Base-by-base conservation (phyloP, 2,888 invertebrate species). In the Homarus gammarus region DNA sequence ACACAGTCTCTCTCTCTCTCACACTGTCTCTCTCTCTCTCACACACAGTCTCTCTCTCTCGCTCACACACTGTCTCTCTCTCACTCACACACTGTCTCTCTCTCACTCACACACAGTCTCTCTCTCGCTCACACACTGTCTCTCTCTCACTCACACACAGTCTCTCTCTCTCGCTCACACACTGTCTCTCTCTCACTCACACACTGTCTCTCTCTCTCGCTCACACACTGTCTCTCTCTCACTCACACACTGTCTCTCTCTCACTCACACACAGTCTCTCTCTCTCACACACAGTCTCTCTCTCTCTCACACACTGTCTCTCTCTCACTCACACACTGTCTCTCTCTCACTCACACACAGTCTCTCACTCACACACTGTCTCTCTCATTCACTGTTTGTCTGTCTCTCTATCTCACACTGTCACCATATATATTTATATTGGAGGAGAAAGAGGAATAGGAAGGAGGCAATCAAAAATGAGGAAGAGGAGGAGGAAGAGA, bases 181-280 rank as follows among this genome's bases (percentile, higher is more conserved):
- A 31, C 12, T 8, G 8, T 68, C n/a, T n/a, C 6, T n/a, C n/a
- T 68, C n/a, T 68, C 15, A 68, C n/a, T 68, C 8, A 68, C 68
- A 15, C n/a, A 15, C n/a, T n/a, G n/a, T 68, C 6, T 8, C n/a
- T 27, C n/a, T 68, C n/a, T n/a, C n/a, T 68, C n/a, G 8, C 68
- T 68, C 6, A 15, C n/a, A 15, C 68, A n/a, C 68, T 8, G n/a
- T 68, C n/a, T 68, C 68, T n/a, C 68, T 68, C 68, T n/a, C 31
- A 8, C 31, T 6, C n/a, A 22, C 6, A n/a, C n/a, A n/a, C n/a
- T n/a, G n/a, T 68, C n/a, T n/a, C 68, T 68, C 68, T 68, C 68
- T n/a, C n/a, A n/a, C 68, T n/a, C 68, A n/a, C 68, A 27, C n/a
- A n/a, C 8, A n/a, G 68, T 68, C 68, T 68, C 68, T 68, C 68